Percentiles rank a stretch among this genome's conserved stretches.
Evolutionary conservation across 2,888 invertebrate genomes (phyloP).

Genomic region (Beris chalybata): DNA sequence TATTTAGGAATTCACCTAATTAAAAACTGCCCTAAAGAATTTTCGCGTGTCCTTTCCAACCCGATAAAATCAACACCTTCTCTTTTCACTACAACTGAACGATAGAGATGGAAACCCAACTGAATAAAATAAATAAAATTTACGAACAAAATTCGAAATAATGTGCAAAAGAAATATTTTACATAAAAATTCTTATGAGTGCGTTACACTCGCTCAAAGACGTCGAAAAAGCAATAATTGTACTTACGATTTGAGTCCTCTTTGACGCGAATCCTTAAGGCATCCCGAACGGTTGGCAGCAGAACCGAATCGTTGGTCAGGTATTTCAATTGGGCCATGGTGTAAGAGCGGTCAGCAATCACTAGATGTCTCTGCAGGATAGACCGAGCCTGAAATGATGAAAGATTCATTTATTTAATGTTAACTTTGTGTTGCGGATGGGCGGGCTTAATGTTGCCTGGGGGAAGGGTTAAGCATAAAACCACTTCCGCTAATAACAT

Average conservation of each 20-base stretch:
- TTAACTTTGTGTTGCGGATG: neutral
- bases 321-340: conserved; percentile 73
- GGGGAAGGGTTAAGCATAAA: conserved; percentile 9
- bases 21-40: too few relatives aligned
- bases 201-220: neutral
- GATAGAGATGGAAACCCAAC: too few relatives aligned
- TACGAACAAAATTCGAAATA: too few relatives aligned
- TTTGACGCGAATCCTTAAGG: conserved; percentile 71
- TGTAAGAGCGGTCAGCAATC: conserved; percentile 74
- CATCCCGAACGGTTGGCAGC: conserved; percentile 72
- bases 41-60: too few relatives aligned
- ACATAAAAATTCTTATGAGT: too few relatives aligned
- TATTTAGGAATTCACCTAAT: too few relatives aligned
- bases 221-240: neutral
- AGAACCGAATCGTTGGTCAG: conserved; percentile 62
- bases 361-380: conserved; percentile 88
- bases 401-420: conserved; percentile 23
- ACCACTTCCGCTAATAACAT: too few relatives aligned
- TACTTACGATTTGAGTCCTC: conserved; percentile 76
- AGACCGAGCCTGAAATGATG: conserved; percentile 69
- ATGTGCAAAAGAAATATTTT: too few relatives aligned
- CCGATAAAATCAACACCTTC: too few relatives aligned
- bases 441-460: neutral
- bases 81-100: too few relatives aligned
- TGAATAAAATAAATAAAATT: too few relatives aligned